Evolutionary conservation across 2,113 vertebrate genomes (phyloP).

Genomic region (Triplophysa dalaica): DNA sequence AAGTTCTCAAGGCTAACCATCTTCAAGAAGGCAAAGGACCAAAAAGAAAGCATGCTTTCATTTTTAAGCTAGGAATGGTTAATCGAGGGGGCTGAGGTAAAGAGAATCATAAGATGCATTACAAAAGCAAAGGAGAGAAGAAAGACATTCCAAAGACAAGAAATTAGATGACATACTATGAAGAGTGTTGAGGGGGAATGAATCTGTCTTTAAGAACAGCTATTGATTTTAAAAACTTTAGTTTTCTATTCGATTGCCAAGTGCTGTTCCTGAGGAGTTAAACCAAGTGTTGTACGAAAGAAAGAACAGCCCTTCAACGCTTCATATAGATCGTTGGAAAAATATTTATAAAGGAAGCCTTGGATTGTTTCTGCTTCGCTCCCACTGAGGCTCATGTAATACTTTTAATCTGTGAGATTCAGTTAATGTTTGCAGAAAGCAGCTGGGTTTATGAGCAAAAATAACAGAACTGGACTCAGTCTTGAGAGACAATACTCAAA

Average conservation of each 20-base stretch:
- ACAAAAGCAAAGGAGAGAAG: neutral
- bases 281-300: no score
- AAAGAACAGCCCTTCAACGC: neutral
- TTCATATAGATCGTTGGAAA: neutral
- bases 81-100: constrained; percentile 16
- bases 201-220: neutral
- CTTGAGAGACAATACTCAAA: no score
- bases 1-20: neutral
- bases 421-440: no score
- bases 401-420: neutral
- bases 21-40: neutral
- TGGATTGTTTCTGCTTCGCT: neutral
- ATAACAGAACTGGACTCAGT: no score
- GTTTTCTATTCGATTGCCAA: neutral
- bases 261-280: neutral
- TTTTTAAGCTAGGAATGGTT: constrained; percentile 20
- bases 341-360: constrained; percentile 1
- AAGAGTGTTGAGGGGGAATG: neutral
- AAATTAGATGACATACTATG: neutral
- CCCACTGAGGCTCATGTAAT: no score
- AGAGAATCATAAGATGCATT: neutral
- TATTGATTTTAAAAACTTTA: constrained; percentile 2
- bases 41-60: neutral
- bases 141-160: neutral
- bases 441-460: no score